phyloP scores from a whole-genome alignment of 2,113 vertebrate species.

The Gambusia affinis region DNA sequence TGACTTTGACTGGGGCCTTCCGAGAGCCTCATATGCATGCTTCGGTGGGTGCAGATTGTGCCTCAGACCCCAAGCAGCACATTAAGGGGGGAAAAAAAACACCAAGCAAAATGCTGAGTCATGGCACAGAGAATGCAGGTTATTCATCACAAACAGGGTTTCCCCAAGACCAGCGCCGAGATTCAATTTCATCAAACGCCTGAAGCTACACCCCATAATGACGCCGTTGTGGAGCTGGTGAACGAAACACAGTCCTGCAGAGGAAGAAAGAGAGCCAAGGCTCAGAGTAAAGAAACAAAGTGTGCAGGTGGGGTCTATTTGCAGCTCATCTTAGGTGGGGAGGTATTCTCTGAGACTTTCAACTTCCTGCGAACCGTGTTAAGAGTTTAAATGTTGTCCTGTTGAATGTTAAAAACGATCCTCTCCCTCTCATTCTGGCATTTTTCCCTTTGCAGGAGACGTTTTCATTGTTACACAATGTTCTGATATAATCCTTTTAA shows the following conservation, averaged over 20 bases:
- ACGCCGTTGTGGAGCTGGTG: background rate
- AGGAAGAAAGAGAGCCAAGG: slow-evolving; percentile 12
- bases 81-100: slow-evolving; percentile 35
- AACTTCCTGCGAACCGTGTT: slow-evolving; percentile 19
- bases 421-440: slow-evolving; percentile 20
- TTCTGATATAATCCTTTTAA: slow-evolving; percentile 22
- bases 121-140: slow-evolving; percentile 38
- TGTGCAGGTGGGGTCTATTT: slow-evolving; percentile 68
- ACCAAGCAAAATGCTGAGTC: slow-evolving; percentile 58
- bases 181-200: slow-evolving; percentile 25
- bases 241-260: slow-evolving; percentile 18
- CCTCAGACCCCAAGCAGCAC: slow-evolving; percentile 30
- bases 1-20: slow-evolving; percentile 25
- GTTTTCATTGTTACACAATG: background rate
- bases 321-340: slow-evolving; percentile 57
- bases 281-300: slow-evolving; percentile 30
- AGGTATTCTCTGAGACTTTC: slow-evolving; percentile 38
- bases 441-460: slow-evolving; percentile 15
- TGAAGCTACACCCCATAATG: slow-evolving; percentile 18
- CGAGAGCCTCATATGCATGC: slow-evolving; percentile 37
- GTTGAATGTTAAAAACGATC: background rate
- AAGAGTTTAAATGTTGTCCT: background rate
- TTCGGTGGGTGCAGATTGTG: slow-evolving; percentile 34
- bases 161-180: slow-evolving; percentile 27
- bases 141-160: slow-evolving; percentile 37